Percentiles rank a stretch among this genome's conserved stretches.
Conservation (phyloP, 2,113 vertebrate genomes). For the human region DNA sequence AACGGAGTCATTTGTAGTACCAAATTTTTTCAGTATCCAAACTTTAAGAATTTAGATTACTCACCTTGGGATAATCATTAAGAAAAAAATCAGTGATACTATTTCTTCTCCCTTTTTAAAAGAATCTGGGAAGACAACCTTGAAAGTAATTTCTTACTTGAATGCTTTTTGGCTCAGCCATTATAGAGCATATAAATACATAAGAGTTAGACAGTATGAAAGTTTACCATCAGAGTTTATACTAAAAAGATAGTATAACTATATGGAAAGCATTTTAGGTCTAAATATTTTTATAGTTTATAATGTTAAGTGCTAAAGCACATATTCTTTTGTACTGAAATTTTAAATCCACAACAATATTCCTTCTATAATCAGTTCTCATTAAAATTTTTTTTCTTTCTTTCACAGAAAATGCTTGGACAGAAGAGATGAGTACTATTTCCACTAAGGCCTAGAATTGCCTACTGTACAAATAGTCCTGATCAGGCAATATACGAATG, state of each 20-base stretch:
- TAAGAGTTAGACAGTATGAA: not conserved
- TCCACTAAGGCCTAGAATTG: constrained; percentile 88
- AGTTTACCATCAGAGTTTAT: not conserved
- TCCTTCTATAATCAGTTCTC: constrained; percentile 60
- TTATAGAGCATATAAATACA: not conserved
- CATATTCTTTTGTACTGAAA: constrained; percentile 29
- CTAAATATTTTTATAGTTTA: constrained; percentile 37
- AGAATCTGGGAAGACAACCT: not conserved
- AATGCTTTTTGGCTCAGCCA: not conserved
- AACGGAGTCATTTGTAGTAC: not conserved
- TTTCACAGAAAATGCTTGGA: constrained; percentile 91
- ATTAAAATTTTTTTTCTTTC: constrained; percentile 71
- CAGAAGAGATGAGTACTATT: constrained; percentile 90
- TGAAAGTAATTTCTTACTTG: not conserved
- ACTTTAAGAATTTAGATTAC: not conserved
- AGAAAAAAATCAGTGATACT: constrained; percentile 18
- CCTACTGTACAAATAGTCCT: constrained; percentile 88
- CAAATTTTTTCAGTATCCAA: not conserved
- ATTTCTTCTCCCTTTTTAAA: not conserved
- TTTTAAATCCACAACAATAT: constrained; percentile 43
- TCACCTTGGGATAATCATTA: not conserved
- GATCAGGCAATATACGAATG: constrained; percentile 98
- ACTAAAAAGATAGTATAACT: not conserved
- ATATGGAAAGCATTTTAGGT: constrained; percentile 6
- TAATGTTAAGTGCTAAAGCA: constrained; percentile 37